Base-by-base conservation (phyloP, 2,888 invertebrate species). In the Halictus ligatus region DNA sequence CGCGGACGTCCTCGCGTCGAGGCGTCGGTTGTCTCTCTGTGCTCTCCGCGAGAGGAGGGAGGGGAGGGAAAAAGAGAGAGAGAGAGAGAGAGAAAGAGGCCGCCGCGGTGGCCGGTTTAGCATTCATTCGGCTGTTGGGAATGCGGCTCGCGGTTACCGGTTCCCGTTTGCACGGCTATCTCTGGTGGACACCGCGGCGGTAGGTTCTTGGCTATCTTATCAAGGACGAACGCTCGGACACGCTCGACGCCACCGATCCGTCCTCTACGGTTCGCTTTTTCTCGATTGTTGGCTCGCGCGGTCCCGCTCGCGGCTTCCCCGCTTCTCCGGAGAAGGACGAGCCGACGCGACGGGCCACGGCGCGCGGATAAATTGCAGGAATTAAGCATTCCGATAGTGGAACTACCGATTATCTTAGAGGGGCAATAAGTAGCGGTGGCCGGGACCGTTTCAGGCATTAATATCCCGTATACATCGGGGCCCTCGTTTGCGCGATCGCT, bases 221-320 rank as follows among this genome's bases (percentile, higher is more conserved):
- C 92, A 92, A 92, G 92, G 92, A 90, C 92, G 90, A 91, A 89
- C 88, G 83, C 89, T 83, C 80, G 84, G 82, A 89, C 87, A 89
- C 88, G 86, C 88, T 85, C 78, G 75, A 87, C 85, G 80, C 81
- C 87, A 83, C 81, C 76, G 87, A 91, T 90, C 84, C 80, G 86
- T 88, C 83, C 85, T 77, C 79, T 54, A 54, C 54, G 75, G 64
- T 69, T 80, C 43, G 77, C 77, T 88, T 83, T 81, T 89, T 79
- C 80, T 76, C 75, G 60, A 69, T 67, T 43, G 73, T 72, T 67
- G 48, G 78, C 71, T 50, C 25, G 60, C 67, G 81, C 64, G 48
- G 25, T 67, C 67, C 18, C 48, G 81, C 64, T 54, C 54, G 54
- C 54, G 54, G 54, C 54, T 54, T 10, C 54, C 10, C n/a, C 64